Evolutionary conservation across 2,113 vertebrate genomes (phyloP).

Genomic region (Tringa solitaria): DNA sequence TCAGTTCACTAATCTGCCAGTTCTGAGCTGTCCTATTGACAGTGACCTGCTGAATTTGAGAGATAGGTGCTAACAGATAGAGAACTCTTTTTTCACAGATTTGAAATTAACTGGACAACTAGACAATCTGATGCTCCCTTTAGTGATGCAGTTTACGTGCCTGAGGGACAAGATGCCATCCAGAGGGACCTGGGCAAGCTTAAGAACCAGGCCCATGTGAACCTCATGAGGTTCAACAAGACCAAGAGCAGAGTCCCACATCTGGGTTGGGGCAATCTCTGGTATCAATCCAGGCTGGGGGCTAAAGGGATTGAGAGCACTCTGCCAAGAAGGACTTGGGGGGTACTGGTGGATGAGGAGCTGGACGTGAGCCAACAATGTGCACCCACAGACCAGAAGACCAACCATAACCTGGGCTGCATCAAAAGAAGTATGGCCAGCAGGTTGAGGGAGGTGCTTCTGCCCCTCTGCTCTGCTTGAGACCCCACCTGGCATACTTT

Average conservation of each 20-base stretch:
- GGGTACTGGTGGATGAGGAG: neutral
- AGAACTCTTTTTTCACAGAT: neutral
- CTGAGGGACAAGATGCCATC: neutral
- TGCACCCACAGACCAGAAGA: fast-evolving
- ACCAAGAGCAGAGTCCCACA: neutral
- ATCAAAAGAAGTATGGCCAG: neutral
- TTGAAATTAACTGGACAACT: neutral
- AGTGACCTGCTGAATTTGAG: neutral
- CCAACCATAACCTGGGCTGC: fast-evolving
- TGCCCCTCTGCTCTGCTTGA: neutral
- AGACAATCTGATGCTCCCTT: neutral
- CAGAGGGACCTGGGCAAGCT: neutral
- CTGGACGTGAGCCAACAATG: fast-evolving
- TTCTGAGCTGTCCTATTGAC: neutral
- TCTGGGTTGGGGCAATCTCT: fast-evolving
- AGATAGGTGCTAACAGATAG: neutral
- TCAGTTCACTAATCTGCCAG: neutral
- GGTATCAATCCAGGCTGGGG: neutral
- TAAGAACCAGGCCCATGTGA: neutral
- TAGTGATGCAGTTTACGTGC: fast-evolving
- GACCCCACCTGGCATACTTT: neutral
- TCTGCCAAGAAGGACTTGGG: fast-evolving
- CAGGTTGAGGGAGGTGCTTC: neutral
- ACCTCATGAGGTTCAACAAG: neutral
- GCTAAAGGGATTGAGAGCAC: neutral